A percentile compares a stretch with the other conserved stretches of the same genome.
phyloP scores from a whole-genome alignment of 2,113 vertebrate genomes.

The Sinosuthora webbiana region DNA sequence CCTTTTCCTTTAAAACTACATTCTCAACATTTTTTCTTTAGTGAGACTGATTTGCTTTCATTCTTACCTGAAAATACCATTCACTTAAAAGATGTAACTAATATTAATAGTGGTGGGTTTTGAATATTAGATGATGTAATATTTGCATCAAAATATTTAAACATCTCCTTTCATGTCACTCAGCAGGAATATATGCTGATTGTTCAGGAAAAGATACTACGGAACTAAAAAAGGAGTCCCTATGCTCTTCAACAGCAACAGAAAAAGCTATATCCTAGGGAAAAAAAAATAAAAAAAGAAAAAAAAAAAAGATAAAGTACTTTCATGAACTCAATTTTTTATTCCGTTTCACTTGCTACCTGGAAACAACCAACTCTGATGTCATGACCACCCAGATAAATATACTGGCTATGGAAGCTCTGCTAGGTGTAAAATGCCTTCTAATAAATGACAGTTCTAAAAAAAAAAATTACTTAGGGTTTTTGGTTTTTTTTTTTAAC shows the following conservation, averaged over 20 bases:
- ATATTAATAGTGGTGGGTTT: neutral
- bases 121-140: neutral
- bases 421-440: neutral
- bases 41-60: neutral
- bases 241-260: neutral
- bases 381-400: neutral
- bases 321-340: neutral
- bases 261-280: neutral
- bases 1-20: neutral
- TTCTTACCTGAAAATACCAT: neutral
- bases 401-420: neutral
- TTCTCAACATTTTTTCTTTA: neutral
- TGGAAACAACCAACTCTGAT: neutral
- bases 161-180: neutral
- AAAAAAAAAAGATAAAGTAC: neutral
- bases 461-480: neutral
- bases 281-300: neutral
- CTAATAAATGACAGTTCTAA: neutral
- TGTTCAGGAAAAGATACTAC: neutral
- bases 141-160: neutral
- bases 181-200: constrained; percentile 3
- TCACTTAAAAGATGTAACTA: neutral
- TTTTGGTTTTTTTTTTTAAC: neutral
- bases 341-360: neutral
- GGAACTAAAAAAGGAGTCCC: neutral